phyloP scores from a whole-genome alignment of 2,888 invertebrate species.

The Ceratothoa steindachneri region DNA sequence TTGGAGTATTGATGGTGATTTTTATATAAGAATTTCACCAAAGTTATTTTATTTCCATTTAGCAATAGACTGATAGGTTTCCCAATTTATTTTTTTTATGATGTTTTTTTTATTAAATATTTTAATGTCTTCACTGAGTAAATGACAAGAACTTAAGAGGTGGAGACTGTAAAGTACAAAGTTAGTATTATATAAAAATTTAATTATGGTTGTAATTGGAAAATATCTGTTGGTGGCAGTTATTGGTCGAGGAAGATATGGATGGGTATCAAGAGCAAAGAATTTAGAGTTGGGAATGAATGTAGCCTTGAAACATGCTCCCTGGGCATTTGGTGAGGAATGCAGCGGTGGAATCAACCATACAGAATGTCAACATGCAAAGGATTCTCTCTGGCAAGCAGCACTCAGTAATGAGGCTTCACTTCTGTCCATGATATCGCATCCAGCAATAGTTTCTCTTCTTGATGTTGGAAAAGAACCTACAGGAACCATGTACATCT shows the following conservation, averaged over 20 bases:
- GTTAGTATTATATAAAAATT: neutral
- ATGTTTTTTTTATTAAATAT: too few species aligned
- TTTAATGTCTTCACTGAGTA: too few species aligned
- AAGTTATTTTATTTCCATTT: too few species aligned
- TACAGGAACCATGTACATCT: constrained; percentile 21
- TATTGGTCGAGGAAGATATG: constrained; percentile 8
- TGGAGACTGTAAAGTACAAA: neutral
- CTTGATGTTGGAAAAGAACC: constrained; percentile 24
- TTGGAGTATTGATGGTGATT: neutral
- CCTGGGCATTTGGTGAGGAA: constrained; percentile 1
- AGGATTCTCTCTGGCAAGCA: constrained; percentile 14
- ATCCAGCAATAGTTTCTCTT: constrained; percentile 32
- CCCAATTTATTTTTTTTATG: too few species aligned
- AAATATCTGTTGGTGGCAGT: neutral
- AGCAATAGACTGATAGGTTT: too few species aligned
- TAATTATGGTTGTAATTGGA: constrained; percentile 2
- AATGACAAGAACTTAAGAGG: neutral
- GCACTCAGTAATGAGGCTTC: constrained; percentile 31
- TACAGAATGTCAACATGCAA: constrained; percentile 18
- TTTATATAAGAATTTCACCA: neutral
- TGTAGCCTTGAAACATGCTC: constrained; percentile 2
- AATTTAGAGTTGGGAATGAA: neutral
- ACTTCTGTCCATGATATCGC: constrained; percentile 23
- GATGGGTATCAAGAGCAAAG: constrained; percentile 7
- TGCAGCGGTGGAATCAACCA: neutral